Evolutionary conservation across 2,797 vertebrate species (phyloP).

Genomic region (Coracias cyanogaster): DNA sequence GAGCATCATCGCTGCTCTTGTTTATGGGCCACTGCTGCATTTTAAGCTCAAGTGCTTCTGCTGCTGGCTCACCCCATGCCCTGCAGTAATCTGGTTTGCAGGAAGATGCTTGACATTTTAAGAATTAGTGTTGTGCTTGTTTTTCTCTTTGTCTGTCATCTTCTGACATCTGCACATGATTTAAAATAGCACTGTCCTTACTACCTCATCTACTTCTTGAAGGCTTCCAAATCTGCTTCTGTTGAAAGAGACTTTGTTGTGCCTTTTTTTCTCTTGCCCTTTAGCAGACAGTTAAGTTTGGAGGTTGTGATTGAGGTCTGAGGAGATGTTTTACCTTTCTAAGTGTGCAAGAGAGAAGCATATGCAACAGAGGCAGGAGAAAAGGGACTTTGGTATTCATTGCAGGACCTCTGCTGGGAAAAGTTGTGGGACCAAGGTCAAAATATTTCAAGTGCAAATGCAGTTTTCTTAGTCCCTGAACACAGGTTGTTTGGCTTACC

Average conservation of each 20-base stretch:
- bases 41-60: background rate
- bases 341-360: background rate
- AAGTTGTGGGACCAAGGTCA: background rate
- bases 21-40: background rate
- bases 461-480: background rate
- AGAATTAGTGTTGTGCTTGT: background rate
- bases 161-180: background rate
- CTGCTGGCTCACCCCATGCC: background rate
- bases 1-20: background rate
- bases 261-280: background rate
- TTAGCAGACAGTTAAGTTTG: background rate
- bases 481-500: background rate
- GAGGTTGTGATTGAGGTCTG: background rate
- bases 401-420: constrained; percentile 13
- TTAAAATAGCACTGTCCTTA: background rate
- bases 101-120: background rate
- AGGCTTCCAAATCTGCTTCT: background rate
- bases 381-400: background rate
- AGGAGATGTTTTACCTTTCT: background rate
- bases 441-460: constrained; percentile 1
- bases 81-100: background rate
- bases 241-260: background rate
- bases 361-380: background rate
- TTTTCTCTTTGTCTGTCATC: background rate
- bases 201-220: background rate